A percentile compares a stretch with the other conserved stretches of the same genome.
Conservation (phyloP, 2,888 invertebrate species). For the Nasonovia ribisnigri region DNA sequence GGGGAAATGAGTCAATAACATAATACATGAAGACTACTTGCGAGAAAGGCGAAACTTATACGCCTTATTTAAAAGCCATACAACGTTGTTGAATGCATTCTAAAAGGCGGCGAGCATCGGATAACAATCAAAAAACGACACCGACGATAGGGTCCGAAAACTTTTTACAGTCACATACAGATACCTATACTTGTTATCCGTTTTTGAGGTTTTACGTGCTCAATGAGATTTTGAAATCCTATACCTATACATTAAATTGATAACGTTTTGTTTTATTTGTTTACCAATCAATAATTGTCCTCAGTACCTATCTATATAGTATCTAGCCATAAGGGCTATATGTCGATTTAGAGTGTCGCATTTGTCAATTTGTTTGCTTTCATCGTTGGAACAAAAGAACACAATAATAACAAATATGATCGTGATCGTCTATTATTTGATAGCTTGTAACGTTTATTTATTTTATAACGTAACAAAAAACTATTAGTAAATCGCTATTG, state of each 20-base stretch:
- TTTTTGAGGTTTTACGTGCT: background rate
- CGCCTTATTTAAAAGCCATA: background rate
- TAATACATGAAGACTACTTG: background rate
- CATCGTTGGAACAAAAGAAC: background rate
- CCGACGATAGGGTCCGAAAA: background rate
- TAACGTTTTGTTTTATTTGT: constrained; percentile 3
- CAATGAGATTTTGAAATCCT: background rate
- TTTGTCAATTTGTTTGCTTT: background rate
- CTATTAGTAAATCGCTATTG: background rate
- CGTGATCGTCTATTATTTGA: background rate
- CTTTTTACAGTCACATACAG: background rate
- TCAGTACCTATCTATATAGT: background rate
- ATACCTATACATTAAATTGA: background rate
- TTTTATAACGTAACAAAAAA: background rate
- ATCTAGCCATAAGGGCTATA: background rate
- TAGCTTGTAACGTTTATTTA: background rate
- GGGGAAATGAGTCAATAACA: background rate
- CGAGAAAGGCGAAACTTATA: background rate
- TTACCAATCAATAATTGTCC: constrained; percentile 4
- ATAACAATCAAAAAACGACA: constrained; percentile 37
- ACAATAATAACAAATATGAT: background rate
- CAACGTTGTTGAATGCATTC: background rate
- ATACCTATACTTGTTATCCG: background rate
- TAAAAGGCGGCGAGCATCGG: too few species aligned
- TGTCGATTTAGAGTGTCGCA: background rate